These are phyloP conservation scores for Podiceps cristatus DNA, from an alignment of 2,113 vertebrate genomes.

Conservation along the genomic window DNA sequence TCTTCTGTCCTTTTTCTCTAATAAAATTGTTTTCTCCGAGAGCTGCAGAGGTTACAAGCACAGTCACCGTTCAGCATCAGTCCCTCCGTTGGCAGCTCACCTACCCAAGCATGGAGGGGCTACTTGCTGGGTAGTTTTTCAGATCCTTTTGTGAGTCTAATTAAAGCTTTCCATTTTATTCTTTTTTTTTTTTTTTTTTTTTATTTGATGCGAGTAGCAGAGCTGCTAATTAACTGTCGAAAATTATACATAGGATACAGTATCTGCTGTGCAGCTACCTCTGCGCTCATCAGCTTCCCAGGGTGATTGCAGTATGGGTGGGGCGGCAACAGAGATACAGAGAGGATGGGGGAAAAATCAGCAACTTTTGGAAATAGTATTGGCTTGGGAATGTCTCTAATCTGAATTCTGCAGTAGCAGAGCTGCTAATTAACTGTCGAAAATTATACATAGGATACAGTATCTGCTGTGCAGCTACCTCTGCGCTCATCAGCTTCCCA, in stretches of 20 bases:
- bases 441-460: not conserved
- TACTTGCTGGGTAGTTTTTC: not conserved
- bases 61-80: not conserved
- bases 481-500: not conserved
- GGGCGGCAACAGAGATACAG: not conserved
- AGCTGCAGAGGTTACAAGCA: not conserved
- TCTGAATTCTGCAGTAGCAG: not conserved
- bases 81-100: not conserved
- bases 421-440: constrained; percentile 19
- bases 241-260: not conserved
- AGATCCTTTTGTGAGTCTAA: not conserved
- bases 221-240: constrained; percentile 19
- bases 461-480: not conserved
- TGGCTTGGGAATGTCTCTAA: not conserved
- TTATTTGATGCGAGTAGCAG: not conserved
- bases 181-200: not conserved
- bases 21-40: not conserved
- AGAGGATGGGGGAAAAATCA: not conserved
- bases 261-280: not conserved
- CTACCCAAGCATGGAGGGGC: not conserved
- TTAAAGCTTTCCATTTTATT: constrained; percentile 1
- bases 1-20: not conserved
- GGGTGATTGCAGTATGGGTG: not conserved
- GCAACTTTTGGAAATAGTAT: not conserved
- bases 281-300: not conserved